These are phyloP conservation scores for Tamandua tetradactyla DNA, from an alignment of 2,797 vertebrate species.

Conservation along the genomic window DNA sequence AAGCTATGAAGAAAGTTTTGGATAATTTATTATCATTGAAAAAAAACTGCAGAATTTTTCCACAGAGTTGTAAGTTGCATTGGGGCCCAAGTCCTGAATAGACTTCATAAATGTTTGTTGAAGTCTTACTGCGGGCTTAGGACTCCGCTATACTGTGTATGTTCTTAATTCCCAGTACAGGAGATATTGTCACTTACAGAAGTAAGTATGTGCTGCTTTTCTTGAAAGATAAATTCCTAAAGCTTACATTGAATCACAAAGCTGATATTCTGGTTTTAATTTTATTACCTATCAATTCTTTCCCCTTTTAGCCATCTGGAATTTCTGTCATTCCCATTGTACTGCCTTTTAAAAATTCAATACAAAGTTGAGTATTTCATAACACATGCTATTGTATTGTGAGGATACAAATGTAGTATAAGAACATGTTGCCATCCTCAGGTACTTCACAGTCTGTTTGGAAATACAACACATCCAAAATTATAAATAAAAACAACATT, in stretches of 20 bases:
- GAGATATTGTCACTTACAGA: not conserved
- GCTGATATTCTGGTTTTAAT: not conserved
- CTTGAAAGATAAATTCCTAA: not conserved
- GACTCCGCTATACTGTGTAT: not conserved
- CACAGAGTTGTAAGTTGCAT: conserved; percentile 29
- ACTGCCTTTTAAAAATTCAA: not conserved
- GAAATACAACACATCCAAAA: not conserved
- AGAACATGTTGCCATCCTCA: not conserved
- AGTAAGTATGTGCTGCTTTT: not conserved
- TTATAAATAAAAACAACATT: conserved; percentile 1
- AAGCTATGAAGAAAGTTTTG: conserved; percentile 53
- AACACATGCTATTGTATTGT: not conserved
- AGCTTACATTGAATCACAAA: conserved; percentile 15
- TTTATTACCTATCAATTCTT: not conserved
- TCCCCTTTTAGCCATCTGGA: conserved; percentile 13
- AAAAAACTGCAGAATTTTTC: conserved; percentile 18
- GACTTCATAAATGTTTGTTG: conserved; percentile 20
- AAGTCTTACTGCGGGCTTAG: not conserved
- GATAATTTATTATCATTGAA: conserved; percentile 66
- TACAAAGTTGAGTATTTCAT: not conserved
- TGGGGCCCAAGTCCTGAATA: not conserved
- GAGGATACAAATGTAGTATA: not conserved
- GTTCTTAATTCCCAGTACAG: not conserved
- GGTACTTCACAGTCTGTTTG: conserved; percentile 3
- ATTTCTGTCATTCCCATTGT: not conserved